Evolutionary conservation across 2,888 invertebrate species (phyloP).

Genomic region (Conistra vaccinii): DNA sequence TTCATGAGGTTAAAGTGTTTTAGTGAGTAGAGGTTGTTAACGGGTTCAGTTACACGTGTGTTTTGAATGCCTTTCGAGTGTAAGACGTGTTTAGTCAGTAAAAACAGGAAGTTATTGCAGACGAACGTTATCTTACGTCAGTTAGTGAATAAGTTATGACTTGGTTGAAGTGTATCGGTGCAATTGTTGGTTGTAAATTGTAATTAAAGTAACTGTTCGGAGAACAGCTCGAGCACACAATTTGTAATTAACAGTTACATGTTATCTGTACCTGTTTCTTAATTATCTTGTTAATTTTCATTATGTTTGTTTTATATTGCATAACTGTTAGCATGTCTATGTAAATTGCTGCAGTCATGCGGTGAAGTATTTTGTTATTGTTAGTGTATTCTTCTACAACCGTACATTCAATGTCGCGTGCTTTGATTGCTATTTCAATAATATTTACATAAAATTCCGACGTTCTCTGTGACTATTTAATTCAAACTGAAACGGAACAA

Average conservation of each 20-base stretch:
- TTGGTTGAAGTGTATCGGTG: conserved; percentile 40
- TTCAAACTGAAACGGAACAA: not conserved
- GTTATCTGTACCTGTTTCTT: conserved; percentile 31
- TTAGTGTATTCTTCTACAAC: conserved; percentile 28
- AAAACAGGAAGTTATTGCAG: conserved; percentile 61
- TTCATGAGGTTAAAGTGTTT: conserved; percentile 56
- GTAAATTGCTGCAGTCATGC: conserved; percentile 21
- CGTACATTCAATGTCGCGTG: conserved; percentile 40
- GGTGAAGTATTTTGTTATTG: conserved; percentile 48
- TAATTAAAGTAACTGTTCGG: conserved; percentile 57
- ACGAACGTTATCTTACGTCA: conserved; percentile 56
- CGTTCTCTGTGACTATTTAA: conserved; percentile 5
- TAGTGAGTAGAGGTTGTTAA: conserved; percentile 38
- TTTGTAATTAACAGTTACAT: conserved; percentile 41
- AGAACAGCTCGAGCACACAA: conserved; percentile 25
- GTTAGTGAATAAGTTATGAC: conserved; percentile 58
- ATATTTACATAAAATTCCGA: conserved; percentile 36
- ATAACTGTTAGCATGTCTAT: conserved; percentile 20
- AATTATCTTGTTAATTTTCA: conserved; percentile 34
- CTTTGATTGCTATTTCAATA: conserved; percentile 34
- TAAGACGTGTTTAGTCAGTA: conserved; percentile 43
- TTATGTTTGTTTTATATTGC: conserved; percentile 25
- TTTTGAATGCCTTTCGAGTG: conserved; percentile 52
- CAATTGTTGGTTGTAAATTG: conserved; percentile 51
- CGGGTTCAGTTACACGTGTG: conserved; percentile 50